These are phyloP conservation scores for Gambusia holbrooki DNA, from an alignment of 2,113 vertebrate species.

Conservation along the genomic window DNA sequence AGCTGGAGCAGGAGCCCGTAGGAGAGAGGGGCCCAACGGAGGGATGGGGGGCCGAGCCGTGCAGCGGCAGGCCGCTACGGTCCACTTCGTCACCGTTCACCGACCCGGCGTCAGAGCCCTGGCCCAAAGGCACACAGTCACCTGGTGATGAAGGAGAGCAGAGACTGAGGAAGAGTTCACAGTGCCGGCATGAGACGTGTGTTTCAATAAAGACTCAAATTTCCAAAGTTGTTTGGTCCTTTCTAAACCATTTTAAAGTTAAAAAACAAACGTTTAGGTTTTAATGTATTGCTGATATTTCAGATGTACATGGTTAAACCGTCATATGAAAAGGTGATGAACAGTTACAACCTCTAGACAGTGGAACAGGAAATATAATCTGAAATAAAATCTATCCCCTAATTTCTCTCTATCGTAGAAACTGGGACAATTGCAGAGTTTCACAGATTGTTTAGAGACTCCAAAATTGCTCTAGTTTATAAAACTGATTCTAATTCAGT, in stretches of 20 bases:
- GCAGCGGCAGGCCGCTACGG: slow-evolving; percentile 54
- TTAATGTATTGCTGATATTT: too few relatives aligned
- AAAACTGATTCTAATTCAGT: neutral
- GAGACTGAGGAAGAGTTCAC: neutral
- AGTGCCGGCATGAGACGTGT: neutral
- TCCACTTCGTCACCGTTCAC: slow-evolving; percentile 82
- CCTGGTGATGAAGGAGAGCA: slow-evolving; percentile 40
- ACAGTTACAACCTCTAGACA: too few relatives aligned
- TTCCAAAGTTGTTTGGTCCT: too few relatives aligned
- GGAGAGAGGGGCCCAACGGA: slow-evolving; percentile 76
- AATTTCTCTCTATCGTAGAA: too few relatives aligned
- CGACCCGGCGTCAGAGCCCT: slow-evolving; percentile 76
- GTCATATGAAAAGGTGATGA: too few relatives aligned
- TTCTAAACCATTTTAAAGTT: too few relatives aligned
- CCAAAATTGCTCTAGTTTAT: neutral
- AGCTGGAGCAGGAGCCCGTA: slow-evolving; percentile 80
- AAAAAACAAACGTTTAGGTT: too few relatives aligned
- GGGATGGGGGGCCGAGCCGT: slow-evolving; percentile 57
- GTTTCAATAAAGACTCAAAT: neutral
- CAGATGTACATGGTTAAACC: too few relatives aligned
- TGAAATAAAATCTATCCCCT: too few relatives aligned
- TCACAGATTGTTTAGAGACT: too few relatives aligned
- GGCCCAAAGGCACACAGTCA: slow-evolving; percentile 51
- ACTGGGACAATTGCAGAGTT: too few relatives aligned
- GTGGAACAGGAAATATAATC: too few relatives aligned